These are phyloP conservation scores for Diplogasteroides magnus DNA, from an alignment of 1,140 invertebrate genomes.

Conservation along the genomic window DNA sequence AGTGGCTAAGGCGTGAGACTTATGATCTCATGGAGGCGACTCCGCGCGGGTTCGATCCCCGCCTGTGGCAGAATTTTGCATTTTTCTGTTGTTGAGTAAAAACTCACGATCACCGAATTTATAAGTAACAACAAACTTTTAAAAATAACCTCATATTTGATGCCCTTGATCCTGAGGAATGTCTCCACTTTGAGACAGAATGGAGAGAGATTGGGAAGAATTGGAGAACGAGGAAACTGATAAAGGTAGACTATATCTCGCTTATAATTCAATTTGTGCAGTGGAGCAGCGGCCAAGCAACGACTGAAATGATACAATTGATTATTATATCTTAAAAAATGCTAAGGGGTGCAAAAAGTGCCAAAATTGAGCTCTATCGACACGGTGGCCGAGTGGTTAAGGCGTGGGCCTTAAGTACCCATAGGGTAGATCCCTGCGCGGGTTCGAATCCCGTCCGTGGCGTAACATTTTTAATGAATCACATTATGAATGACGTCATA, in stretches of 20 bases:
- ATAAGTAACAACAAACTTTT: conserved; percentile 5
- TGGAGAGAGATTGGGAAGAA: conserved; percentile 78
- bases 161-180: conserved; percentile 77
- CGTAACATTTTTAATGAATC: not conserved
- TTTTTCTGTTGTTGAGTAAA: not conserved
- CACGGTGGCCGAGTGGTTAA: no score
- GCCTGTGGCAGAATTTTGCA: not conserved
- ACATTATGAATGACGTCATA: no score
- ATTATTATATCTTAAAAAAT: conserved; percentile 8
- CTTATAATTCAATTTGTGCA: conserved; percentile 59
- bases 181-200: conserved; percentile 90
- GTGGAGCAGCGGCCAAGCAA: not conserved
- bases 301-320: conserved; percentile 4
- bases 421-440: not conserved
- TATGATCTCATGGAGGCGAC: no score
- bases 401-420: not conserved
- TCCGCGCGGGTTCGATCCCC: no score
- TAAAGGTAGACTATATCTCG: conserved; percentile 82
- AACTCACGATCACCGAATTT: no score
- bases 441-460: no score
- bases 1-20: no score
- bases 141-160: conserved; percentile 78
- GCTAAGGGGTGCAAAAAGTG: not conserved
- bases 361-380: conserved; percentile 2
- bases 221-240: conserved; percentile 72